These are phyloP conservation scores for Microtus oregoni DNA, from an alignment of 2,113 vertebrate genomes.

Conservation along the genomic window DNA sequence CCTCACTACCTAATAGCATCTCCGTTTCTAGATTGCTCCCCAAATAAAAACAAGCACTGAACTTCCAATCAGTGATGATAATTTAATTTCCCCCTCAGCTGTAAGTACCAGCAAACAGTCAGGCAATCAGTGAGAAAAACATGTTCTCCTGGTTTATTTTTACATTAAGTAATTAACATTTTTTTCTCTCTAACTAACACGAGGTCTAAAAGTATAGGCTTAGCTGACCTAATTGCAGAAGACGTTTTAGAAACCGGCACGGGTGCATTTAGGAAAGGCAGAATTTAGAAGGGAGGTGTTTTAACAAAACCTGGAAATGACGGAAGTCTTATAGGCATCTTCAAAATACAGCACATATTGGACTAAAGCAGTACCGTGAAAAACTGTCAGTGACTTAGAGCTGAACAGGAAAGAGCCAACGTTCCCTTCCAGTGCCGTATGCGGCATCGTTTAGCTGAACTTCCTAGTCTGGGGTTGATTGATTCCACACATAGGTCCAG, in stretches of 20 bases:
- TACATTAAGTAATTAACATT: conserved; percentile 86
- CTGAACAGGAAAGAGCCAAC: neutral
- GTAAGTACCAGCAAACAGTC: conserved; percentile 82
- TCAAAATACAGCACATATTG: neutral
- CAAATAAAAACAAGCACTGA: conserved; percentile 85
- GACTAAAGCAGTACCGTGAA: neutral
- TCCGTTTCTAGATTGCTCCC: conserved; percentile 80
- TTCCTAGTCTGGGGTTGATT: neutral
- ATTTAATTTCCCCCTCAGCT: conserved; percentile 86
- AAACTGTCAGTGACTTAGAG: neutral
- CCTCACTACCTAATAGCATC: conserved; percentile 70
- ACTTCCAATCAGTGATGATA: conserved; percentile 83
- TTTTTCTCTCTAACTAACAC: conserved; percentile 75
- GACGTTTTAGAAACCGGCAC: conserved; percentile 57
- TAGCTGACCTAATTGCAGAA: conserved; percentile 75
- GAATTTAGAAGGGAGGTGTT: neutral
- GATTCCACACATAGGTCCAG: neutral
- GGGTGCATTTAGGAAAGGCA: neutral
- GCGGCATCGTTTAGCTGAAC: neutral
- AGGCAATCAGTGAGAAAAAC: conserved; percentile 83
- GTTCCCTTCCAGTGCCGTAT: neutral
- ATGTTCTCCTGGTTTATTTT: conserved; percentile 84
- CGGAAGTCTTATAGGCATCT: neutral
- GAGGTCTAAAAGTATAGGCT: conserved; percentile 75
- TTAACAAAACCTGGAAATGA: neutral